Base-by-base conservation (phyloP, 2,888 invertebrate genomes). In the Octodonta nipae region DNA sequence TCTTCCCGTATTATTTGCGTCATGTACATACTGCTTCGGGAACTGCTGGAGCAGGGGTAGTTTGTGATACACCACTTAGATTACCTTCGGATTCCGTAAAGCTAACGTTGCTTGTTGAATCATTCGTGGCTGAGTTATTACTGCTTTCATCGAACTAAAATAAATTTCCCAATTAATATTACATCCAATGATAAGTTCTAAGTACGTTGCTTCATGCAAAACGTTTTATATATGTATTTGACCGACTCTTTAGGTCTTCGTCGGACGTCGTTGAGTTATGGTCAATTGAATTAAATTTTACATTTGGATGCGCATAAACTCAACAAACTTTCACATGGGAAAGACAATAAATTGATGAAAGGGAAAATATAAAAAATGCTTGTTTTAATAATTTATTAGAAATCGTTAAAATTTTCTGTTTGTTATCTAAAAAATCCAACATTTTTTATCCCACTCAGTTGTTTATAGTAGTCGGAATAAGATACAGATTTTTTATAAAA, bases 91-190 rank as follows among this genome's bases (percentile, higher is more conserved):
- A 44, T 26, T 42, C 45, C 7, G 37, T 36, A 5, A 57, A 43
- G 41, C 61, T 58, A 32, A 57, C 43, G 38, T 55, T 61, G 41
- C 60, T 60, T 45, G 62, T 64, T 4, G 66, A 66, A 48, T 66
- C 66, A 30, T 65, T 65, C 36, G 54, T 57, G 16, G 61, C 43
- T 4, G 64, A 64, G 36, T 54, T 55, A 40, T 61, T 63, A n/a
- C 64, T 63, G 38, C 60, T 60, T 24, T 65, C 65, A 42, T 64
- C 64, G 40, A 54, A 63, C 64, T 65, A 44, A 13, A 35, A 37
- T 6, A 20, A 32, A 33, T 5, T 11, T 8, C n/a, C 3, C 3
- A 5, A 26, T 15, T 25, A 10, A 7, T 33, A 22, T 35, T 25
- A 5, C 6, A 28, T 7, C 26, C n/a, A 26, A 20, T n/a, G n/a